A percentile compares a stretch with the other conserved stretches of the same genome.
These are phyloP conservation scores for Sigmodon hispidus DNA, from an alignment of 2,113 vertebrate species.

Conservation along the genomic window DNA sequence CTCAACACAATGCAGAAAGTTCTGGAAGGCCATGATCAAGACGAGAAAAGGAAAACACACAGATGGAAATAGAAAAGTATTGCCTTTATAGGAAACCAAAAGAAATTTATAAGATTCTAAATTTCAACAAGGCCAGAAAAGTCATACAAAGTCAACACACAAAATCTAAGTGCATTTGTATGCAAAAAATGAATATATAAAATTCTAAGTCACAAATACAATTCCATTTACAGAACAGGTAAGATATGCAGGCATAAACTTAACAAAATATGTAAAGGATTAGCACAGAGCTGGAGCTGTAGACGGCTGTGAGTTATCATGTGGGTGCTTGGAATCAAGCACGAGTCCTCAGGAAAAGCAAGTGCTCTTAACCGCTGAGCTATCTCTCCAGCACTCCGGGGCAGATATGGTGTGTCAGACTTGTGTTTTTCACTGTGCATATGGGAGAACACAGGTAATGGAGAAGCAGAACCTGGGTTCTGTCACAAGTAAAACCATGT, in stretches of 20 bases:
- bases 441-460: neutral
- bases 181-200: neutral
- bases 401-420: neutral
- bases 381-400: neutral
- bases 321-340: neutral
- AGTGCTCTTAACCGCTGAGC: neutral
- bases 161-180: neutral
- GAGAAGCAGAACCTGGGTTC: neutral
- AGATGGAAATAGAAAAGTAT: neutral
- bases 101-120: neutral
- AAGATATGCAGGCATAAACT: neutral
- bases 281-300: neutral
- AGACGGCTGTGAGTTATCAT: neutral
- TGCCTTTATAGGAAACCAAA: neutral
- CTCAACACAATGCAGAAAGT: neutral
- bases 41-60: neutral
- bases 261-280: neutral
- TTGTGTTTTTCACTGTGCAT: neutral
- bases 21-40: neutral
- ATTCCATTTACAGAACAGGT: neutral
- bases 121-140: neutral
- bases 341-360: neutral
- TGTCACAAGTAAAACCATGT: neutral
- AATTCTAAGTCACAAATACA: neutral
- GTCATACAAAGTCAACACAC: neutral